phyloP scores from a whole-genome alignment of 2,113 vertebrate species.

The Puntigrus tetrazona region DNA sequence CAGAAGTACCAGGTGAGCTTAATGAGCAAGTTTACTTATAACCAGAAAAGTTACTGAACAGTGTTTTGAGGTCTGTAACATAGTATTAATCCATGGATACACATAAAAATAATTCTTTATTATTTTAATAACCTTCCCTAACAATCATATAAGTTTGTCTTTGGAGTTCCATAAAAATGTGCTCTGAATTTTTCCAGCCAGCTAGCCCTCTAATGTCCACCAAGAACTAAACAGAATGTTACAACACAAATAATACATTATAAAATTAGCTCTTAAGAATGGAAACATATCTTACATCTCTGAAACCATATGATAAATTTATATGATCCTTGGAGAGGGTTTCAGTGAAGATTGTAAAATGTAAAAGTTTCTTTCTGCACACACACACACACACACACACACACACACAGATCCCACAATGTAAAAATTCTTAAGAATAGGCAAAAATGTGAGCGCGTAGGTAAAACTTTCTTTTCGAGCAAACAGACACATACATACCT shows the following conservation, averaged over 20 bases:
- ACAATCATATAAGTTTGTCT: background rate
- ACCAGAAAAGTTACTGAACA: background rate
- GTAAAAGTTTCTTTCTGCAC: too few species aligned
- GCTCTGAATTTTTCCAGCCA: background rate
- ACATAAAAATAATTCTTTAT: background rate
- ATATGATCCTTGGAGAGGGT: background rate
- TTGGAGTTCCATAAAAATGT: background rate
- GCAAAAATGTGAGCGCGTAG: background rate
- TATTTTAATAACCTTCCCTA: background rate
- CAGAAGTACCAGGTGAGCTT: background rate
- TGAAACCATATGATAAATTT: background rate
- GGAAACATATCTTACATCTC: background rate
- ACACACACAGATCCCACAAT: background rate
- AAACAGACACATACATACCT: background rate
- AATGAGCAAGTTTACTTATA: background rate
- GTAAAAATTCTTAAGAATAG: background rate
- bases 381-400: too few species aligned
- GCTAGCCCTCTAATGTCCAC: background rate
- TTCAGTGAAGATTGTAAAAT: background rate
- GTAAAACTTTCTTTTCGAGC: background rate
- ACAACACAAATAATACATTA: background rate
- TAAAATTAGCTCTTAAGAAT: background rate
- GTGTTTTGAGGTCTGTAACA: background rate
- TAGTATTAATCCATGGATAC: background rate
- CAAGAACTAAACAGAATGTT: background rate